phyloP scores from a whole-genome alignment of 2,888 invertebrate genomes.

The Microctonus brassicae region DNA sequence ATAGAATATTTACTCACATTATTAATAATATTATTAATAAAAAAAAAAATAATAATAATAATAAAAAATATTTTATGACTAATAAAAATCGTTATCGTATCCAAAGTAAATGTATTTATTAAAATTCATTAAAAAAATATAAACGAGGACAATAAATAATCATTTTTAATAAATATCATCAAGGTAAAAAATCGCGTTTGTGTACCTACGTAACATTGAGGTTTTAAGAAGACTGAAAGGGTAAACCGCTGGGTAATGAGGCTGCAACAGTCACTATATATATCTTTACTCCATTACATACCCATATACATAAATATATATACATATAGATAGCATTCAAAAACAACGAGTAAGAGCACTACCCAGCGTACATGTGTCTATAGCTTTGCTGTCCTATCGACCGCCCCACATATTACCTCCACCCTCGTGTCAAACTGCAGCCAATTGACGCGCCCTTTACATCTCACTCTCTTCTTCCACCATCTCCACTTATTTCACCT shows the following conservation, averaged over 20 bases:
- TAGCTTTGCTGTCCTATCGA: conserved; percentile 52
- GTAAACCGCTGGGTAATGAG: conserved; percentile 13
- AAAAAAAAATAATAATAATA: too few relatives aligned
- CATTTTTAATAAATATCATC: too few relatives aligned
- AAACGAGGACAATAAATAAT: too few relatives aligned
- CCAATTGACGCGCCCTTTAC: conserved; percentile 50
- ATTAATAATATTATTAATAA: too few relatives aligned
- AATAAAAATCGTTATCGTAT: too few relatives aligned
- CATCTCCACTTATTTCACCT: background rate
- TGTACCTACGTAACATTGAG: background rate
- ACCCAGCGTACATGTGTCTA: conserved; percentile 24
- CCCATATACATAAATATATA: background rate
- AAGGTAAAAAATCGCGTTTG: background rate
- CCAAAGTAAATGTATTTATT: too few relatives aligned
- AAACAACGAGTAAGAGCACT: background rate
- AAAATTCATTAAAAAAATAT: too few relatives aligned
- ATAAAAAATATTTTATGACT: too few relatives aligned
- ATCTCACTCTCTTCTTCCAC: background rate
- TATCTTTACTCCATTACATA: too few relatives aligned
- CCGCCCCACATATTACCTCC: conserved; percentile 59
- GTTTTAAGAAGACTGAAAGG: conserved; percentile 35
- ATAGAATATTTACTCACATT: too few relatives aligned
- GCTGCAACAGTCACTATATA: background rate
- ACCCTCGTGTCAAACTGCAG: conserved; percentile 49
- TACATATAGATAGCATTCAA: background rate